phyloP scores from a whole-genome alignment of 1,140 invertebrate genomes.

The Pseudoatta argentina region DNA sequence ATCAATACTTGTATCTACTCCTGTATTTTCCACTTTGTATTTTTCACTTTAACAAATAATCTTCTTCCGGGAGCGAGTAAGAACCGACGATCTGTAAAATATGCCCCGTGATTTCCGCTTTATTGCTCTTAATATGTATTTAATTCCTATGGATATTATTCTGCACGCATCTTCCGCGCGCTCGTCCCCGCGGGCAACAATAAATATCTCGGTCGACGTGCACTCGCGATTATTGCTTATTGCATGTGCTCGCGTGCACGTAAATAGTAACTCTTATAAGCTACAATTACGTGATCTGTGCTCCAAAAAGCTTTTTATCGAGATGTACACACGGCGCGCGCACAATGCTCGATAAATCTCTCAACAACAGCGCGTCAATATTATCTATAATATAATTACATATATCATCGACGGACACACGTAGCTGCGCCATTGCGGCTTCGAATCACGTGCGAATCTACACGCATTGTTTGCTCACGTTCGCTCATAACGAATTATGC shows the following conservation, averaged over 20 bases:
- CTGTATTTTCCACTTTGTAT: not conserved
- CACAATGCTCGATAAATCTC: slow-evolving; percentile 60
- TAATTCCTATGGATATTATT: slow-evolving; percentile 57
- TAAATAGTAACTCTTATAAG: slow-evolving; percentile 64
- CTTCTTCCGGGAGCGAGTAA: slow-evolving; percentile 33
- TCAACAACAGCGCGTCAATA: slow-evolving; percentile 46
- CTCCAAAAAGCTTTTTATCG: slow-evolving; percentile 61
- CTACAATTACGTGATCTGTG: slow-evolving; percentile 51
- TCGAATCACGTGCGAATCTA: slow-evolving; percentile 42
- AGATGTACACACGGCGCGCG: not conserved
- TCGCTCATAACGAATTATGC: not conserved
- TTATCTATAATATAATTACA: slow-evolving; percentile 65
- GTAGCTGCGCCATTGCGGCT: not conserved
- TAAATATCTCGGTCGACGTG: slow-evolving; percentile 63
- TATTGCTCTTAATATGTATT: slow-evolving; percentile 61
- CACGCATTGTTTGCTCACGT: slow-evolving; percentile 34
- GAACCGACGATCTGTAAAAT: slow-evolving; percentile 44
- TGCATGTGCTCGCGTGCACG: slow-evolving; percentile 51
- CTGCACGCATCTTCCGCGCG: slow-evolving; percentile 51
- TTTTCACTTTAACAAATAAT: slow-evolving; percentile 7
- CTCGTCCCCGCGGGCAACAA: slow-evolving; percentile 50
- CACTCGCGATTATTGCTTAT: slow-evolving; percentile 62
- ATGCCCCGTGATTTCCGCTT: slow-evolving; percentile 43
- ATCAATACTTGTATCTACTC: not conserved
- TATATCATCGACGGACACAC: slow-evolving; percentile 35